Evolutionary conservation across 2,797 vertebrate genomes (phyloP), one percentile per base, ranked within the genome.

Genomic region (Protosalanx chinensis): DNA sequence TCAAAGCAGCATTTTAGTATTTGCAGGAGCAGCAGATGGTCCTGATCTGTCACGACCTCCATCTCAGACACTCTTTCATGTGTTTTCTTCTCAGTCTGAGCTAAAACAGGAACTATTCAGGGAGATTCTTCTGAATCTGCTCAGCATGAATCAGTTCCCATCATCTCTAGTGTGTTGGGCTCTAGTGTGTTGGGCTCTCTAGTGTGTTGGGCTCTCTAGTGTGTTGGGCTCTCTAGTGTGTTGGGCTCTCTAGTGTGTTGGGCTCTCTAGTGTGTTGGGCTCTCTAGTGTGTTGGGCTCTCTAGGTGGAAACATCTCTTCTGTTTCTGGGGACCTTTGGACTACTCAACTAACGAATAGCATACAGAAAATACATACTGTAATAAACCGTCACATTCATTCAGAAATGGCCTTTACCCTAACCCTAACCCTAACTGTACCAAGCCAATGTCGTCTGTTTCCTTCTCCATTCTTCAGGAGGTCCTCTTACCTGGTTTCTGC

Each of bases 1-100:
- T 93, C 89, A 91, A 90, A 91, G 86, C 80, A 49, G 86, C 91
- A 91, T 92, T 92, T 90, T 92, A 93, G 90, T 89, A 85, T 93
- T 93, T 93, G 92, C 91, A 91, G 89, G 89, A 88, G 91, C 92
- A 93, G 89, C 93, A 94, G 93, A 94, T 94, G 93, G 93, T 91
- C 93, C 93, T 86, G 92, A 88, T 85, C 91, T 93, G 93, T 95
- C 93, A 95, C 90, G 91, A 87, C 91, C 90, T 89, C 90, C 87
- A 85, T 89, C 91, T 88, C 84, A 85, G 90, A 93, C 90, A 90
- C 90, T 91, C 91, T 93, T 93, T 92, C 84, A 92, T 91, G 89
- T 90, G 88, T 91, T 85, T 84, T 84, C 89, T 87, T 85, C 88
- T 77, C 86, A 83, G 80, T 87, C 85, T 86, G 85, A 87, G 83